phyloP scores from a whole-genome alignment of 2,113 vertebrate species.

The Eubucco bourcierii region DNA sequence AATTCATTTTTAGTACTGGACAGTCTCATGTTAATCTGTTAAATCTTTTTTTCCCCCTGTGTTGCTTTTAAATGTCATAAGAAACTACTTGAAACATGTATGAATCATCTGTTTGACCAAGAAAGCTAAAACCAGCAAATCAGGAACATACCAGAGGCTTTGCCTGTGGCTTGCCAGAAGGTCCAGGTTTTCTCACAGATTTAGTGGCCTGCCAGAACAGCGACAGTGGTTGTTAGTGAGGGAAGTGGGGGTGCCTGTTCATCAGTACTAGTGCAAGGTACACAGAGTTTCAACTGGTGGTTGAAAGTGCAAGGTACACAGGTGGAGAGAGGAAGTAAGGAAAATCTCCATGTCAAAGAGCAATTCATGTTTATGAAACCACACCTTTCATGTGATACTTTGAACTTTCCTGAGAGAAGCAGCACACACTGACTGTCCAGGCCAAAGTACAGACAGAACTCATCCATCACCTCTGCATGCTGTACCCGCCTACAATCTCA shows the following conservation, averaged over 20 bases:
- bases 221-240: fast-evolving
- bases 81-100: neutral
- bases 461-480: neutral
- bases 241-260: neutral
- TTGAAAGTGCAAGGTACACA: fast-evolving
- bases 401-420: neutral
- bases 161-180: neutral
- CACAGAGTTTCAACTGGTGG: no score
- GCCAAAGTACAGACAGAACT: neutral
- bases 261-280: fast-evolving
- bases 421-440: fast-evolving
- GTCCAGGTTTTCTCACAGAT: neutral
- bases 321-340: neutral
- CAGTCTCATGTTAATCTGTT: neutral
- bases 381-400: neutral
- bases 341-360: neutral
- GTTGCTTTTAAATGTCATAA: neutral
- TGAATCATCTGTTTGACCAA: neutral
- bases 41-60: neutral
- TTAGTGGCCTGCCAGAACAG: neutral
- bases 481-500: neutral
- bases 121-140: neutral
- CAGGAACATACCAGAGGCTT: neutral
- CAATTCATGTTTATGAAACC: neutral
- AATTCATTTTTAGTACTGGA: neutral